Base-by-base conservation (phyloP, 2,797 vertebrate species). In the Pampus argenteus region DNA sequence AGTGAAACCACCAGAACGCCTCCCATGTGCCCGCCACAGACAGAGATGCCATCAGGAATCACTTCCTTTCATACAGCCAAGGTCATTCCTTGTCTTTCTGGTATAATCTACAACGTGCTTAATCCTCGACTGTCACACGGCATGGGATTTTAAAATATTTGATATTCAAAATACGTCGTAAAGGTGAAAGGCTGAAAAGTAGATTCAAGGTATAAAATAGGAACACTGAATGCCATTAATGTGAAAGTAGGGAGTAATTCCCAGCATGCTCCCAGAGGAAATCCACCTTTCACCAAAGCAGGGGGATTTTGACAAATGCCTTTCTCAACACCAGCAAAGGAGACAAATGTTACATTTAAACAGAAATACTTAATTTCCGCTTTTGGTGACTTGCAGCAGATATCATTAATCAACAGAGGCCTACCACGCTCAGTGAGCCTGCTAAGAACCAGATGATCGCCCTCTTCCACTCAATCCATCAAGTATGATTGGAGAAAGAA, bases 301-400 rank as follows among this genome's bases (percentile, higher is more conserved):
- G 8, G 47, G 82, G 76, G 91, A 83, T 88, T 92, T 90, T 94
- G 94, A 94, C 90, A 91, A 94, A 93, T 93, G 91, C 90, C 81
- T 94, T 91, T 89, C 85, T 90, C 91, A 80, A 90, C 86, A 65
- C 72, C 76, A 71, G 88, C 86, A 91, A 90, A 92, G 86, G 92
- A 93, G 92, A 95, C 92, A 90, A 93, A 95, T 93, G 92, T 91
- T 90, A 89, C 88, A 89, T 92, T 94, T 93, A 94, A 94, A 93
- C 90, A 90, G 86, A 92, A 94, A 93, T 92, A 90, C 92, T 95
- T 95, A 91, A 95, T 94, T 95, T 94, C 91, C 90, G 89, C 90
- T 91, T 90, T 89, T 91, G 92, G 91, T 92, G 91, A 94, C 91
- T 88, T 59, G 86, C 89, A 87, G 92, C 91, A 89, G 91, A 87